Conservation (phyloP, 2,888 invertebrate genomes). For the Belgica antarctica region DNA sequence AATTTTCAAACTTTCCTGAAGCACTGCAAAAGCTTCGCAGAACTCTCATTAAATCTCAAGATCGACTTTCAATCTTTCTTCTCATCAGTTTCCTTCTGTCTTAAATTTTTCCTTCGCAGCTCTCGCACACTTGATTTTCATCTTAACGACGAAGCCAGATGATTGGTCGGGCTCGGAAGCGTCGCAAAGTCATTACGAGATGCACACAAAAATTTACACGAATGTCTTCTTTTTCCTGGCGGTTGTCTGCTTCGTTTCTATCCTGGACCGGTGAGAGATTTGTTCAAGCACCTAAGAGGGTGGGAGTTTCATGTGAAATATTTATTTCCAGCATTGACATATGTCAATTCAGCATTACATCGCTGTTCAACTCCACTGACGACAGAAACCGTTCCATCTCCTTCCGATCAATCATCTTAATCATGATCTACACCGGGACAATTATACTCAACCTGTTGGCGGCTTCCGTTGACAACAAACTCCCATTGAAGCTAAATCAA, state of each 20-base stretch:
- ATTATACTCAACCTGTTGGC: slow-evolving; percentile 55
- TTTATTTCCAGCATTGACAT: slow-evolving; percentile 34
- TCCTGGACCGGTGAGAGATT: slow-evolving; percentile 59
- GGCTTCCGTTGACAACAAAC: slow-evolving; percentile 52
- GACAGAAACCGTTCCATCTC: slow-evolving; percentile 49
- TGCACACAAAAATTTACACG: slow-evolving; percentile 54
- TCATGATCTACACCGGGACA: slow-evolving; percentile 56
- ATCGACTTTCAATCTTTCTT: not conserved
- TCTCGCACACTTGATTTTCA: slow-evolving; percentile 54
- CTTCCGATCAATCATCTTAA: slow-evolving; percentile 55
- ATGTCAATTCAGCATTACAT: slow-evolving; percentile 41
- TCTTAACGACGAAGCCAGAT: slow-evolving; percentile 53
- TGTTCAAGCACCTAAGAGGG: not conserved
- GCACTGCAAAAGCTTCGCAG: too few relatives aligned
- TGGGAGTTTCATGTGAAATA: not conserved
- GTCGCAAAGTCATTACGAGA: slow-evolving; percentile 52
- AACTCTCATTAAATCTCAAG: too few relatives aligned
- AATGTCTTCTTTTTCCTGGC: slow-evolving; percentile 58
- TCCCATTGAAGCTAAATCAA: too few relatives aligned
- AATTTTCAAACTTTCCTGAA: too few relatives aligned
- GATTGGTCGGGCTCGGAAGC: slow-evolving; percentile 52
- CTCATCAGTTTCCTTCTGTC: not conserved
- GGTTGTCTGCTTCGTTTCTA: slow-evolving; percentile 59
- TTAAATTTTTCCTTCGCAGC: slow-evolving; percentile 46
- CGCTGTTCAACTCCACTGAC: slow-evolving; percentile 28